Evolutionary conservation across 2,888 invertebrate genomes (phyloP).

Genomic region (Carcina quercana): DNA sequence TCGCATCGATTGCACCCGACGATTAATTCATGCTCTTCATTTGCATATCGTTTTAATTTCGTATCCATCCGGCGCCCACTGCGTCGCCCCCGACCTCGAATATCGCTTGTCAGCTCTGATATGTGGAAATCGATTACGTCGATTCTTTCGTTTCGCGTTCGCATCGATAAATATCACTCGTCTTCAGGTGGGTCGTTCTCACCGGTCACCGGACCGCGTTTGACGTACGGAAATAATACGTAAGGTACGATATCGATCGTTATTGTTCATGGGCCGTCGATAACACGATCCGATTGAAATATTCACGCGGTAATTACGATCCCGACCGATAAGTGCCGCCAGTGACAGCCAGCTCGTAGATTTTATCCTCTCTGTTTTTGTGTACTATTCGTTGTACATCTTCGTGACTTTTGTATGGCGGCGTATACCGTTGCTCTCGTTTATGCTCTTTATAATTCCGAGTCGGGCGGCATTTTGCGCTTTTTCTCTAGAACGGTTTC

Average conservation of each 20-base stretch:
- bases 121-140: conserved; percentile 64
- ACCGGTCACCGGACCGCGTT: conserved; percentile 31
- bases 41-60: conserved; percentile 70
- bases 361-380: conserved; percentile 33
- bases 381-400: conserved; percentile 42
- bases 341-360: conserved; percentile 36
- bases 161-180: conserved; percentile 46
- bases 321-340: conserved; percentile 46
- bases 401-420: conserved; percentile 37
- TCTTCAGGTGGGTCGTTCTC: conserved; percentile 44
- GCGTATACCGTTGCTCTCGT: conserved; percentile 34
- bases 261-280: conserved; percentile 59
- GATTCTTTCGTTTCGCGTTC: conserved; percentile 45
- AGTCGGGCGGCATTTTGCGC: conserved; percentile 45
- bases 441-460: conserved; percentile 45
- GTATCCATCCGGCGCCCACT: conserved; percentile 66
- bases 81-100: conserved; percentile 56
- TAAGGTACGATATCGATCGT: conserved; percentile 47
- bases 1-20: conserved; percentile 56
- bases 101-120: conserved; percentile 54
- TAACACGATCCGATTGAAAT: conserved; percentile 62
- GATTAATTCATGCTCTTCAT: conserved; percentile 60
- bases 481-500: conserved; percentile 49
- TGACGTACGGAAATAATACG: conserved; percentile 57
- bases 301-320: conserved; percentile 68